Conservation (phyloP, 2,113 vertebrate species). For the Clinocottus analis region DNA sequence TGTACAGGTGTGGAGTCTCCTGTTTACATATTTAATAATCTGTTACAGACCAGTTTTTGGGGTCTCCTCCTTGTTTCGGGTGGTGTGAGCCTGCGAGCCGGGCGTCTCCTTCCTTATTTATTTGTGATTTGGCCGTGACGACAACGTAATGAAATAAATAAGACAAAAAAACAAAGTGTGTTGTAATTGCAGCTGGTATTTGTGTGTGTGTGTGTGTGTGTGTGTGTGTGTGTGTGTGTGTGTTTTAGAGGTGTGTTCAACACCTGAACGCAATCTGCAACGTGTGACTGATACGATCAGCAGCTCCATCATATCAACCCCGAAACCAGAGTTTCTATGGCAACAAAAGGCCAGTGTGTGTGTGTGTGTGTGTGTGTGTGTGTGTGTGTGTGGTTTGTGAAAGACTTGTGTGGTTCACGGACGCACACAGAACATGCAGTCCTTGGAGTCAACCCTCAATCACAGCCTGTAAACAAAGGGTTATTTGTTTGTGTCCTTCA, state of each 20-base stretch:
- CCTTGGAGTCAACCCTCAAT: conserved; percentile 46
- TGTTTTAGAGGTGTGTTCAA: conserved; percentile 3
- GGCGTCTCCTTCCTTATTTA: conserved; percentile 86
- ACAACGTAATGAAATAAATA: conserved; percentile 78
- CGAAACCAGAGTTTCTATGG: conserved; percentile 74
- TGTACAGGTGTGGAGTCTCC: conserved; percentile 75
- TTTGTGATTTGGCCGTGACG: conserved; percentile 88
- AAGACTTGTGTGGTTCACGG: conserved; percentile 7
- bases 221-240: too few species aligned
- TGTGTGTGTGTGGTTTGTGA: conserved; percentile 40
- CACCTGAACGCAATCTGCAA: conserved; percentile 32
- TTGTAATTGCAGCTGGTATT: conserved; percentile 46
- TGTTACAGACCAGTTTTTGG: conserved; percentile 54
- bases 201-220: too few species aligned
- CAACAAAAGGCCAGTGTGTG: conserved; percentile 64
- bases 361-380: conserved; percentile 22
- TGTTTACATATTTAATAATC: conserved; percentile 77
- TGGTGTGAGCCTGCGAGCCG: conserved; percentile 67
- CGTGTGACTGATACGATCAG: conserved; percentile 46
- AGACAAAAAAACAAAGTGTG: conserved; percentile 70
- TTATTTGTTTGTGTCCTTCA: background rate
- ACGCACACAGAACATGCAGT: conserved; percentile 48
- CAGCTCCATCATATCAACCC: conserved; percentile 60
- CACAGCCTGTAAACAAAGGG: conserved; percentile 52
- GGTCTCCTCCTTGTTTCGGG: conserved; percentile 52